Evolutionary conservation across 2,888 invertebrate species (phyloP), one percentile per base, ranked within the genome.

Genomic region (Steinernema carpocapsae): DNA sequence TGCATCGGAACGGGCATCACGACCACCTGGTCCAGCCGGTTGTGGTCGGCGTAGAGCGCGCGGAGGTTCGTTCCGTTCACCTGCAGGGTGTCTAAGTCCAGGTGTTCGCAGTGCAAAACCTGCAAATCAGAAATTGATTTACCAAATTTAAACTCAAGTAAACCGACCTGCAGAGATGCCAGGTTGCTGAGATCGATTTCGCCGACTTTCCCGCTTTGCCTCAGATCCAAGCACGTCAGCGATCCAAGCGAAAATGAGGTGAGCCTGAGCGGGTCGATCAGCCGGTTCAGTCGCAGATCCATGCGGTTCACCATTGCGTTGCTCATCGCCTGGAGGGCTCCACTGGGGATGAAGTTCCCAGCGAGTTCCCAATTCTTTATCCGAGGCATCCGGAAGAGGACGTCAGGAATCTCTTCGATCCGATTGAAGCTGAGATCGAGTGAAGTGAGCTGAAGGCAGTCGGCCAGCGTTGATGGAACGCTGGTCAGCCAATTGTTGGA

Each of bases 101-200:
- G 88, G 6, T 89, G 83, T 74, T 89, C 88, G 83, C 88, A 89
- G 79, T 88, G 88, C 42, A 89, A 79, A 76, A 88, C 88, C 82
- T 89, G 88, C 80, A 89, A 70, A 24, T 19, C 43, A 52, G 48
- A 72, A 14, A 48, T n/a, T 48, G 6, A 19, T 48, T 3, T 37
- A 37, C 10, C n/a, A 43, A 48, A 4, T 48, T 4, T 19, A 48
- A 4, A n/a, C n/a, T n/a, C 1, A 64, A 37, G 64, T 3, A 26
- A 26, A 64, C 64, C 43, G 17, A 75, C 76, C 43, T 74, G 74
- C 22, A 76, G 76, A n/a, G 73, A 75, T 22, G 73, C 29, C 24
- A 76, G 45, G 24, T 74, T 76, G 64, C 76, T 76, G 14, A 76
- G 64, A 51, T 76, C 76, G 22, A 76, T 64, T 46, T 76, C 76